These are phyloP conservation scores for Charaxes varanes DNA, from an alignment of 1,140 invertebrate species.

Conservation along the genomic window DNA sequence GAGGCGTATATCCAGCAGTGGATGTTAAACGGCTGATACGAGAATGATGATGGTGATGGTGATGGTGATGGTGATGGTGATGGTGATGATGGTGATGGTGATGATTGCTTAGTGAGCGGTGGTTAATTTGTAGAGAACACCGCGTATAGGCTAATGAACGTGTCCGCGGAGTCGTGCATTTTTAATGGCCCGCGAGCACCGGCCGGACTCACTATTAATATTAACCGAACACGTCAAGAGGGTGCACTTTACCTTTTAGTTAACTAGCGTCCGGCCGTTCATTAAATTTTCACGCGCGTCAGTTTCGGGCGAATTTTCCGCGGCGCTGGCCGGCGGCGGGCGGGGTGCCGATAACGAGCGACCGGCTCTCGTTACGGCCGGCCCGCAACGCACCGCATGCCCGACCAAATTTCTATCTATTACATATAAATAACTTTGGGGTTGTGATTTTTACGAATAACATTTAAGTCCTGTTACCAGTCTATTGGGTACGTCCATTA, in stretches of 20 bases:
- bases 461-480: too few relatives aligned
- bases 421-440: too few relatives aligned
- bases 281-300: constrained; percentile 74
- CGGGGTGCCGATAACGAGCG: constrained; percentile 56
- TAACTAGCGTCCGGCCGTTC: constrained; percentile 73
- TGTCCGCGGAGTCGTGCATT: constrained; percentile 68
- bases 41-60: too few relatives aligned
- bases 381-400: constrained; percentile 24
- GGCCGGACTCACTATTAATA: constrained; percentile 73
- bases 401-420: constrained; percentile 59
- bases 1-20: too few relatives aligned
- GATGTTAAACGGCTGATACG: too few relatives aligned
- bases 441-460: too few relatives aligned
- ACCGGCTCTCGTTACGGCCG: constrained; percentile 45
- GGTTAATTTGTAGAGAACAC: constrained; percentile 39
- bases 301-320: constrained; percentile 73
- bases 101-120: constrained; percentile 7
- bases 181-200: constrained; percentile 69
- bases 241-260: constrained; percentile 74
- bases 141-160: constrained; percentile 63
- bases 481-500: too few relatives aligned
- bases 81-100: too few relatives aligned
- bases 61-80: too few relatives aligned
- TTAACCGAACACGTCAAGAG: constrained; percentile 73
- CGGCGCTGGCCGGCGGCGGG: constrained; percentile 58